A percentile compares a stretch with the other conserved stretches of the same genome.
Evolutionary conservation across 2,888 invertebrate genomes (phyloP).

Genomic region (Meiosimyza decipiens): DNA sequence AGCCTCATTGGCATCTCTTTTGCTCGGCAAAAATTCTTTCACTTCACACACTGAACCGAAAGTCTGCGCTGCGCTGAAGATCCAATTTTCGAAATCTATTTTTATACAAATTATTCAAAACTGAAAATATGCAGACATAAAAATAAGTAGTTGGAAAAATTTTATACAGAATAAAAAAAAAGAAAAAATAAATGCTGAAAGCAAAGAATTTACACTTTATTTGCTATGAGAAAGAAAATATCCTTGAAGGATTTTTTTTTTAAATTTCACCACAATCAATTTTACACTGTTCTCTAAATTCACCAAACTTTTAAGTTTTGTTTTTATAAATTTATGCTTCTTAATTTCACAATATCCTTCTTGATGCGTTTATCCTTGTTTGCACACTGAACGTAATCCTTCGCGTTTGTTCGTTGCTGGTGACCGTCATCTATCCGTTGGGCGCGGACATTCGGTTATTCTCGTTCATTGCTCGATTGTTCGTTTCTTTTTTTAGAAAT

Average conservation of each 20-base stretch:
- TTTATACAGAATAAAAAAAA: neutral
- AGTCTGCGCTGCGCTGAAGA: too few relatives aligned
- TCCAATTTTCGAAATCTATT: conserved; percentile 27
- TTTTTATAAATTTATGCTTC: neutral
- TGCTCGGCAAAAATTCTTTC: conserved; percentile 10
- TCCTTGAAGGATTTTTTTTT: neutral
- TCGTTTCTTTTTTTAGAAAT: conserved; percentile 62
- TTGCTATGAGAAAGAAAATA: too few relatives aligned
- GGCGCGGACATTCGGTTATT: conserved; percentile 18
- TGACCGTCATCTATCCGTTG: conserved; percentile 39
- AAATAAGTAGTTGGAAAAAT: neutral
- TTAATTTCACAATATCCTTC: neutral
- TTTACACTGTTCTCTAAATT: neutral
- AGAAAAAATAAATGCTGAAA: neutral
- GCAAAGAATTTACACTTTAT: neutral
- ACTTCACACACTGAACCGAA: neutral
- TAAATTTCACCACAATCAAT: neutral
- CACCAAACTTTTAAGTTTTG: neutral
- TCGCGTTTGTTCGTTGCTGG: neutral
- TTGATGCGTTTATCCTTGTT: neutral
- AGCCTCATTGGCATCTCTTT: conserved; percentile 23
- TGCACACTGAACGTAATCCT: neutral
- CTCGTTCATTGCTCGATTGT: conserved; percentile 6
- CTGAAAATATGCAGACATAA: conserved; percentile 5
- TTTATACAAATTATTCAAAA: conserved; percentile 28